Conservation (phyloP, 2,113 vertebrate species). For the Nesoenas mayeri region DNA sequence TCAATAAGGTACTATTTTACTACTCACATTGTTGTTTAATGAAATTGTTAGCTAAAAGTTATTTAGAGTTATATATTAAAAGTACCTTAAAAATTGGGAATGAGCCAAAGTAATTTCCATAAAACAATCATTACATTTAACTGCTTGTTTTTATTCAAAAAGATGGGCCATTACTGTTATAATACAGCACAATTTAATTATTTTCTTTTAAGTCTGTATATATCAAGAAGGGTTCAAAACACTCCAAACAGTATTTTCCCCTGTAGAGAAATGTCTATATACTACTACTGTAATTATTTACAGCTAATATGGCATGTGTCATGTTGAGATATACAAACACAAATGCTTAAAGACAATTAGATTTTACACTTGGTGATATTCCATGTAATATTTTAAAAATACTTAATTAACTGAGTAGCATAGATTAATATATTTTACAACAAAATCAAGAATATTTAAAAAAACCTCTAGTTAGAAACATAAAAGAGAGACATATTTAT, state of each 20-base stretch:
- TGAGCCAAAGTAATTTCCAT: constrained; percentile 36
- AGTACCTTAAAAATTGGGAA: background rate
- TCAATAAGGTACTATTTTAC: background rate
- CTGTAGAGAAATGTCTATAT: background rate
- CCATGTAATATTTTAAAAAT: background rate
- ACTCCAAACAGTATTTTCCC: background rate
- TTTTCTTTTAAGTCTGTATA: background rate
- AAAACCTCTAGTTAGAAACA: background rate
- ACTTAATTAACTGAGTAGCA: background rate
- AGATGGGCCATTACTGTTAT: background rate
- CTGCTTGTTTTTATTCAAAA: constrained; percentile 54
- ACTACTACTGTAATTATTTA: background rate
- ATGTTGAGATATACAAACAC: background rate
- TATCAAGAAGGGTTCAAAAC: background rate
- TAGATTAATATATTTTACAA: background rate
- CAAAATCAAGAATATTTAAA: background rate
- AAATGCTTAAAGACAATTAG: background rate
- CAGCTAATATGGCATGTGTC: background rate
- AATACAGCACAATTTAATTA: background rate
- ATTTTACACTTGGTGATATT: background rate
- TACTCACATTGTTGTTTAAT: background rate
- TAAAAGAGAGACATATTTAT: background rate
- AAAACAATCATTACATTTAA: constrained; percentile 44
- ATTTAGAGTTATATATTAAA: constrained; percentile 26
- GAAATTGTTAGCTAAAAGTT: constrained; percentile 30